These are phyloP conservation scores for Disparrhopalites patrizii DNA, from an alignment of 2,888 invertebrate species.

Conservation along the genomic window DNA sequence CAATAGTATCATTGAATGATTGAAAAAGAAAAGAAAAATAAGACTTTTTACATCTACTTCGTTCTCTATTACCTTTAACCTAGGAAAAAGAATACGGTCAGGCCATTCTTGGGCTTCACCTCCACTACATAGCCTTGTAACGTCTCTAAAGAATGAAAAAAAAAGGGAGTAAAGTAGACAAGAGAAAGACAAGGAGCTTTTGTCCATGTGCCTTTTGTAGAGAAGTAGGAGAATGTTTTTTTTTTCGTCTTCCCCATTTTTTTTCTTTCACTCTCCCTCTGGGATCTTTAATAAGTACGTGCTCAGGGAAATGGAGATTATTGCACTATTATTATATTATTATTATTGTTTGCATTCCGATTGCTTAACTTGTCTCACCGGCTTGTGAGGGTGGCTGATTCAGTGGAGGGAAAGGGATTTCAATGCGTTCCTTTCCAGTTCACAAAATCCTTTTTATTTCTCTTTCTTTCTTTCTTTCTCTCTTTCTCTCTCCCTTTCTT, in stretches of 20 bases:
- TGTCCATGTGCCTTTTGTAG: too few species aligned
- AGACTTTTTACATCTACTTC: too few species aligned
- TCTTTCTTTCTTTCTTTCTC: too few species aligned
- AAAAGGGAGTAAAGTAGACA: not conserved
- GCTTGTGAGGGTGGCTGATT: not conserved
- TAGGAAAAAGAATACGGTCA: too few species aligned
- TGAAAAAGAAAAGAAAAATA: not conserved
- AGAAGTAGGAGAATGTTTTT: too few species aligned
- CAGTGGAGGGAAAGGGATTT: not conserved
- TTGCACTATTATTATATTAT: not conserved
- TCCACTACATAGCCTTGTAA: too few species aligned
- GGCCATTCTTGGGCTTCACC: too few species aligned
- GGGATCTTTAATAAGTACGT: too few species aligned
- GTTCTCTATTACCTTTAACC: too few species aligned
- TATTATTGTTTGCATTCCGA: slow-evolving; percentile 3
- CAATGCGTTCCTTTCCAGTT: not conserved
- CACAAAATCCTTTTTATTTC: not conserved
- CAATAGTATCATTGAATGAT: not conserved
- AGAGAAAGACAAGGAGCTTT: not conserved
- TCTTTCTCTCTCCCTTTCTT: too few species aligned
- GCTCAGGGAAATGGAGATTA: not conserved
- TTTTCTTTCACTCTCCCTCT: not conserved
- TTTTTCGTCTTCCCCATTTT: not conserved
- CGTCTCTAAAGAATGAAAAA: not conserved
- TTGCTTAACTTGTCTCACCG: not conserved